phyloP scores from a whole-genome alignment of 2,888 invertebrate species.

The Escarpia spicata region DNA sequence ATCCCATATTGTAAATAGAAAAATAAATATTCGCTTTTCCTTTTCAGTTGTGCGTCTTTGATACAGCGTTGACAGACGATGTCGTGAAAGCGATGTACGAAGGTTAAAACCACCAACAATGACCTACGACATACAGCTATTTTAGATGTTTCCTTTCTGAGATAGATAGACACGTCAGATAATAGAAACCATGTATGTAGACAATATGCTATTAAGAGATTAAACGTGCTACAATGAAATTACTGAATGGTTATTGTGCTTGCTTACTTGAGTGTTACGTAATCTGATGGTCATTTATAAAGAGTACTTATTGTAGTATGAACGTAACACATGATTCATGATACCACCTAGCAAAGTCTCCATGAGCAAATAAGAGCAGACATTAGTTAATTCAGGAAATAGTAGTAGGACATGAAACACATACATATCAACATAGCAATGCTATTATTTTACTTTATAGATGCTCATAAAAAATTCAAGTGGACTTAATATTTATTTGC shows the following conservation, averaged over 20 bases:
- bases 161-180: background rate
- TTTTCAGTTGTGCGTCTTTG: slow-evolving; percentile 22
- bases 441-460: background rate
- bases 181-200: background rate
- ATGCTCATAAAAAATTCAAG: background rate
- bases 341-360: background rate
- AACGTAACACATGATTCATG: background rate
- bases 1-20: background rate
- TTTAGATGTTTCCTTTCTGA: background rate
- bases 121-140: background rate
- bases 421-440: background rate
- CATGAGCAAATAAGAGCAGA: background rate
- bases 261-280: background rate
- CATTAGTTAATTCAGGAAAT: background rate
- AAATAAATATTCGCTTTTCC: background rate
- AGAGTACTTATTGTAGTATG: background rate
- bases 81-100: background rate
- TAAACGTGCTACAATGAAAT: background rate
- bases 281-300: background rate
- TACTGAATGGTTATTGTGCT: background rate
- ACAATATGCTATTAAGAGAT: background rate
- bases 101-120: background rate
- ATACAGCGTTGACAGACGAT: slow-evolving; percentile 19
- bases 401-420: background rate
- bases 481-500: background rate